Conservation (phyloP, 1,140 invertebrate species). For the Aradophagus sp. region DNA sequence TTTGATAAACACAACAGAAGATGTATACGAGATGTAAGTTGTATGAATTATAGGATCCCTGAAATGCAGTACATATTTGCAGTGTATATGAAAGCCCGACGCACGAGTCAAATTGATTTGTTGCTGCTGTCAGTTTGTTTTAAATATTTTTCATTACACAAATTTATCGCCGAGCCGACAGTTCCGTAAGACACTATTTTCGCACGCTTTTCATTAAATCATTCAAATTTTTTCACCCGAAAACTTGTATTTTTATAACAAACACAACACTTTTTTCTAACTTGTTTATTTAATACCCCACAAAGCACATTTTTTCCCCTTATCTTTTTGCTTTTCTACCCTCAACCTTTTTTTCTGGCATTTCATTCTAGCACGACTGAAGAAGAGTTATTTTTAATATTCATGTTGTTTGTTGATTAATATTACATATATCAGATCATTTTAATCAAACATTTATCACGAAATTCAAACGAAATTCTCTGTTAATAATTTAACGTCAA, state of each 20-base stretch:
- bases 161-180: conserved; percentile 17
- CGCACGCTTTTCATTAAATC: no score
- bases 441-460: background rate
- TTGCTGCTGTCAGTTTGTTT: conserved; percentile 24
- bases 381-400: background rate
- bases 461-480: background rate
- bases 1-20: conserved; percentile 31
- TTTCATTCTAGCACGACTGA: no score
- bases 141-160: conserved; percentile 37
- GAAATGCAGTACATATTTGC: conserved; percentile 32
- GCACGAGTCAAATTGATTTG: conserved; percentile 46
- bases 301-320: no score
- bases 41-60: conserved; percentile 37
- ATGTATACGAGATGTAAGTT: conserved; percentile 30
- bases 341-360: no score
- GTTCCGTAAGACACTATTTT: conserved; percentile 12
- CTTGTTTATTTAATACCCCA: no score
- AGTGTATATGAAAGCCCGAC: conserved; percentile 26
- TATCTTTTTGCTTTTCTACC: no score
- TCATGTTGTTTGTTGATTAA: no score
- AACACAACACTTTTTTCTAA: no score
- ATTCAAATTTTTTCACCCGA: no score
- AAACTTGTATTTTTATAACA: background rate
- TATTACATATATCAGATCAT: no score
- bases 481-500: no score